Conservation (phyloP, 1,140 invertebrate species). For the Triops cancriformis region DNA sequence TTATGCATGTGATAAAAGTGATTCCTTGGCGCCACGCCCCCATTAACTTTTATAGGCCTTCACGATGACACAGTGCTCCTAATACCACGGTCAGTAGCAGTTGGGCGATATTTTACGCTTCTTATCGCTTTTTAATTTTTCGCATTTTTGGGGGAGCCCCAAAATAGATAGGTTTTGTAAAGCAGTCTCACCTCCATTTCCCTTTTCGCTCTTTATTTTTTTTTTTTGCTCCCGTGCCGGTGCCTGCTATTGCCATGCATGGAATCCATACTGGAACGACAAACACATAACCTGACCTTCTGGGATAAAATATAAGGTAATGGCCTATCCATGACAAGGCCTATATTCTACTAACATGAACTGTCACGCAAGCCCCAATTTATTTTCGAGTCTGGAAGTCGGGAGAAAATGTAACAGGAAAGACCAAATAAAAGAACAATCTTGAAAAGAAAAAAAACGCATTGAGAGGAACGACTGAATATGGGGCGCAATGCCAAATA, state of each 20-base stretch:
- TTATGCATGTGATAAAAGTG: not conserved
- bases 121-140: not conserved
- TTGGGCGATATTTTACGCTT: not conserved
- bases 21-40: not conserved
- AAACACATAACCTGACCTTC: not conserved
- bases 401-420: not conserved
- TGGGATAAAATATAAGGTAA: not conserved
- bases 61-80: not conserved
- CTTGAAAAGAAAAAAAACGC: not conserved
- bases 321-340: slow-evolving; percentile 12
- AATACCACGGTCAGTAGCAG: not conserved
- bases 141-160: too few relatives aligned
- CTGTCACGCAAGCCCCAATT: not conserved
- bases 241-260: not conserved
- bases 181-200: not conserved
- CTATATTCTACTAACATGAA: not conserved
- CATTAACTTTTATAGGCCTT: not conserved
- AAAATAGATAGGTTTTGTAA: too few relatives aligned
- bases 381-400: not conserved
- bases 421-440: not conserved
- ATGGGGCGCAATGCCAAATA: too few relatives aligned
- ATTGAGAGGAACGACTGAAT: too few relatives aligned
- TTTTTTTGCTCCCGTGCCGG: not conserved
- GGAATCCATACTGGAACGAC: not conserved
- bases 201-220: not conserved